Conservation (phyloP, 1,140 invertebrate species). For the Drosophila nikananu region DNA sequence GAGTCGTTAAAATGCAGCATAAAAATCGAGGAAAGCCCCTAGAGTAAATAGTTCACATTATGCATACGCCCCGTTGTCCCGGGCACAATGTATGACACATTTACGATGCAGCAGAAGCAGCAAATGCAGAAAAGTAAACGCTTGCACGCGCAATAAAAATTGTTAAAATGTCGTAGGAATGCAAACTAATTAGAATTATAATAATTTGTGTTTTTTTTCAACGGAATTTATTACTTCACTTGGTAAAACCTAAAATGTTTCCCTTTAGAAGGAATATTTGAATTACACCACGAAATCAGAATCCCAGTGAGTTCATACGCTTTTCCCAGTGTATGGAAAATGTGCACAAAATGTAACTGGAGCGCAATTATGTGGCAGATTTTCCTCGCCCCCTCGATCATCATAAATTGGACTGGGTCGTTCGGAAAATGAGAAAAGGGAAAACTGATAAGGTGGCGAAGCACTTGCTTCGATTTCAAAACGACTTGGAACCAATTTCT, state of each 20-base stretch:
- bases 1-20: constrained; percentile 60
- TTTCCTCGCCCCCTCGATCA: constrained; percentile 42
- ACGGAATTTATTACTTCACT: too few relatives aligned
- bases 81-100: constrained; percentile 52
- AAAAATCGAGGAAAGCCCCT: constrained; percentile 34
- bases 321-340: constrained; percentile 17
- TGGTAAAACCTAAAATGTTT: too few relatives aligned
- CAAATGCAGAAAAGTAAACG: constrained; percentile 52
- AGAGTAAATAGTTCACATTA: constrained; percentile 53
- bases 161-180: too few relatives aligned
- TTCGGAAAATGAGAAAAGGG: constrained; percentile 40
- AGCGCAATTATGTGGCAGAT: constrained; percentile 79
- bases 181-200: neutral
- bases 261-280: neutral
- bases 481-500: constrained; percentile 45
- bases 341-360: constrained; percentile 79
- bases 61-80: constrained; percentile 59
- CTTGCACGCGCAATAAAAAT: neutral
- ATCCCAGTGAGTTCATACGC: neutral
- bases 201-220: neutral
- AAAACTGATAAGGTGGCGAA: constrained; percentile 75
- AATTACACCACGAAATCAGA: neutral
- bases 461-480: constrained; percentile 66
- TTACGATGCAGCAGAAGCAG: constrained; percentile 32
- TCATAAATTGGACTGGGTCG: constrained; percentile 43